Evolutionary conservation across 2,113 vertebrate genomes (phyloP).

Genomic region (Megaleporinus macrocephalus): DNA sequence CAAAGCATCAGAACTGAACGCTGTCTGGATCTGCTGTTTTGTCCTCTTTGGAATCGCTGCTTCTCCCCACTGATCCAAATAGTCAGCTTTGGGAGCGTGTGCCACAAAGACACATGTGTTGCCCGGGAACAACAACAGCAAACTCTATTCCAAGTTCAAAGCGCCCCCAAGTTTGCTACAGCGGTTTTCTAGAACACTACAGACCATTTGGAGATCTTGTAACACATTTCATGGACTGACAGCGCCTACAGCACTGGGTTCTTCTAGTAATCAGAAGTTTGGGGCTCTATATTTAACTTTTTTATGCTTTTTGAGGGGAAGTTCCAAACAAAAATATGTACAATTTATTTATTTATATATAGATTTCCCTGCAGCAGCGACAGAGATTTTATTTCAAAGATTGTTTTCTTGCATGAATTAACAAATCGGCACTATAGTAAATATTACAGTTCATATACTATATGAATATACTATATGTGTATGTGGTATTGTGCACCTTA

Average conservation of each 20-base stretch:
- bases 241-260: slow-evolving; percentile 37
- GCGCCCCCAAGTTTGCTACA: slow-evolving; percentile 69
- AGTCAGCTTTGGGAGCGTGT: slow-evolving; percentile 73
- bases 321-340: slow-evolving; percentile 3
- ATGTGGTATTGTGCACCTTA: neutral
- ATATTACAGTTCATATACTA: neutral
- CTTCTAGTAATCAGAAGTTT: slow-evolving; percentile 35
- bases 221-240: slow-evolving; percentile 60
- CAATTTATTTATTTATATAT: neutral
- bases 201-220: slow-evolving; percentile 65
- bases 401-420: no score
- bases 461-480: neutral
- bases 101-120: slow-evolving; percentile 70
- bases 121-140: slow-evolving; percentile 74
- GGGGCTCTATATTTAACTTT: slow-evolving; percentile 14
- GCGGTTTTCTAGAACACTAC: slow-evolving; percentile 32
- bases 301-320: slow-evolving; percentile 8
- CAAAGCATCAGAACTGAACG: slow-evolving; percentile 69
- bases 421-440: neutral
- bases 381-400: neutral
- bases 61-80: slow-evolving; percentile 74
- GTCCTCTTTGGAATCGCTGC: slow-evolving; percentile 75
- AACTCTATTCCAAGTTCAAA: slow-evolving; percentile 69
- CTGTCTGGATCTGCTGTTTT: slow-evolving; percentile 75
- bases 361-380: no score